Evolutionary conservation across 2,888 invertebrate species (phyloP), one percentile per base, ranked within the genome.

Genomic region (Blera fallax): DNA sequence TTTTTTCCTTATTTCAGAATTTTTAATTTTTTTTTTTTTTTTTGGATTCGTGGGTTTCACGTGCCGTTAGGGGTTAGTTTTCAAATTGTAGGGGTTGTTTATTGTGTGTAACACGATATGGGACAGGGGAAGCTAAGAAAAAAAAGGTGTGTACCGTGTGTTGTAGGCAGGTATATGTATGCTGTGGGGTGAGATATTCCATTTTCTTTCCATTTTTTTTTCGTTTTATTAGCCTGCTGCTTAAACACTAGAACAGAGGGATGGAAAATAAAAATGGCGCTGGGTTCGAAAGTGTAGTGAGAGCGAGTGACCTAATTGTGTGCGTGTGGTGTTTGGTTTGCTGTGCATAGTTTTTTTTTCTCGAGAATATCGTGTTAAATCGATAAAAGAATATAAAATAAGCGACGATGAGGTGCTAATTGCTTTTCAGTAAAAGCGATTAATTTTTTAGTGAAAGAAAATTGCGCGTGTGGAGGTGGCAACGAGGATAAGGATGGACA

Each of bases 101-200:
- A 27, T 48, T 67, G 40, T 74, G 37, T 67, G 58, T 43, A 67
- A 80, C 60, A 45, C 34, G 50, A 80, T 80, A 80, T 58, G 58
- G 40, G 67, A 80, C 50, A 50, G 60, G 65, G 74, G 60, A 60
- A 60, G 50, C 14, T 40, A 24, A 40, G 29, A 48, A 45, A 45
- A 34, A 58, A 21, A 45, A 64, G 52, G 67, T 78, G 54, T 70
- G 67, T 70, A 32, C 58, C 5, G 50, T 54, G 60, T 37, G 40
- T 40, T 24, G 24, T 24, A 48, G 40, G 52, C 21, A 29, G 32
- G 16, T 32, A 21, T 14, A 45, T 48, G n/a, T n/a, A n/a, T n/a
- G n/a, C n/a, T n/a, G 79, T 79, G 73, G 79, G 70, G 70, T 70
- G 70, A 82, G 16, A 50, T 77, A 77, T 82, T 70, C 81, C 81